Evolutionary conservation across 2,888 invertebrate genomes (phyloP).

Genomic region (Nycteola revayana): DNA sequence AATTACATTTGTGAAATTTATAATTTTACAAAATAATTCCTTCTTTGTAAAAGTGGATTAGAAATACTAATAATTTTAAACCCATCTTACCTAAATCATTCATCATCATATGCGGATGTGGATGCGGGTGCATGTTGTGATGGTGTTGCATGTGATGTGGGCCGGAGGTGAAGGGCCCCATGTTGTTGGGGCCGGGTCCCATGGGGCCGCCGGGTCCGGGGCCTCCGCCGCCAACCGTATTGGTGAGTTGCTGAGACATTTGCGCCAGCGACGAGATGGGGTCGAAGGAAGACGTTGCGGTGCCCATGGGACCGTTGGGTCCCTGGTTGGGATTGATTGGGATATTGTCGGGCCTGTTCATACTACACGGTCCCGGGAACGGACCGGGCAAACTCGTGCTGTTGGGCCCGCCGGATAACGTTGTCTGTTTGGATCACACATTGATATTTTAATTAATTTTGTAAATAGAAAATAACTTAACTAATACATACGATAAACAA

Average conservation of each 20-base stretch:
- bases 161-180: slow-evolving; percentile 66
- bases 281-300: slow-evolving; percentile 87
- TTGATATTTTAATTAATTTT: too few relatives aligned
- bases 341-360: slow-evolving; percentile 73
- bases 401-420: slow-evolving; percentile 73
- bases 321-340: slow-evolving; percentile 77
- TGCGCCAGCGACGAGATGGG: slow-evolving; percentile 96
- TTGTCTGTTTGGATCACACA: too few relatives aligned
- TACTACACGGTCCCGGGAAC: slow-evolving; percentile 76
- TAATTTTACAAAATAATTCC: background rate
- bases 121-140: slow-evolving; percentile 72
- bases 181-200: slow-evolving; percentile 59
- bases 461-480: too few relatives aligned
- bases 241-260: slow-evolving; percentile 96
- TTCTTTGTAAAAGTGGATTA: too few relatives aligned
- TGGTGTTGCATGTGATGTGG: slow-evolving; percentile 77
- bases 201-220: slow-evolving; percentile 60
- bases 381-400: slow-evolving; percentile 76
- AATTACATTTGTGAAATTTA: background rate
- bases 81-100: slow-evolving; percentile 73
- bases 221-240: slow-evolving; percentile 82
- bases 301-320: slow-evolving; percentile 81
- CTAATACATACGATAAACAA: too few relatives aligned
- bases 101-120: slow-evolving; percentile 79
- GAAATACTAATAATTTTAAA: background rate